Base-by-base conservation (phyloP, 2,888 invertebrate species). In the Phalangium opilio region DNA sequence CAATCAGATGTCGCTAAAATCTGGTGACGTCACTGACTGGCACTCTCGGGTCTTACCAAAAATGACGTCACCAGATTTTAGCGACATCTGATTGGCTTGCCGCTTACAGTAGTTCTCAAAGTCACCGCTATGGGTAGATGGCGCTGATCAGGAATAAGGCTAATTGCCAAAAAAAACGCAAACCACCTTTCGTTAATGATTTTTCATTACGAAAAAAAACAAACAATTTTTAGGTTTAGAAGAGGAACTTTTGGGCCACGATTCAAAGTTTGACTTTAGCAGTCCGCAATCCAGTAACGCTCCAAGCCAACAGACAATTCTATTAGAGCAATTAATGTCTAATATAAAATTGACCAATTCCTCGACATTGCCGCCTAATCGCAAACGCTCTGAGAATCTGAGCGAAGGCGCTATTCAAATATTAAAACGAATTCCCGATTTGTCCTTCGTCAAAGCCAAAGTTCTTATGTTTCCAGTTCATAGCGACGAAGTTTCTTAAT, bases 391-490 rank as follows among this genome's bases (percentile, higher is more conserved):
- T 44, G 18, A 51, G 38, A 51, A 51, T 42, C 51, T 65, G 43
- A 62, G 61, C 40, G 48, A 55, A 7, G 65, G 66, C 50, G 65
- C 67, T 1, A 49, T 57, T 5, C 55, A 56, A 32, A 58, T 68
- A 39, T 55, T 68, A 46, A 57, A 60, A 42, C 58, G 60, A 44
- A 54, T 68, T 44, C 68, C 66, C 1, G 60, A 65, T 51, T 56
- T 68, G 46, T 59, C 62, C 8, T 67, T 66, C 57, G 66, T 68
- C 66, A 60, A 61, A 42, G 61, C 67, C 20, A 64, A 63, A 54
- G 65, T 66, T 36, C 58, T 68, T 17, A 49, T 57, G 67, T 73
- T 45, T 69, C 71, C 17, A 61, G 59, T 19, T 32, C 21, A 18
- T 2, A 38, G 38, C 38, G 27, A 27, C 27, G 27, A 27, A 27